Percentiles rank a stretch among this genome's conserved stretches.
Evolutionary conservation across 1,140 invertebrate species (phyloP).

Genomic region (Nylanderia fulva): DNA sequence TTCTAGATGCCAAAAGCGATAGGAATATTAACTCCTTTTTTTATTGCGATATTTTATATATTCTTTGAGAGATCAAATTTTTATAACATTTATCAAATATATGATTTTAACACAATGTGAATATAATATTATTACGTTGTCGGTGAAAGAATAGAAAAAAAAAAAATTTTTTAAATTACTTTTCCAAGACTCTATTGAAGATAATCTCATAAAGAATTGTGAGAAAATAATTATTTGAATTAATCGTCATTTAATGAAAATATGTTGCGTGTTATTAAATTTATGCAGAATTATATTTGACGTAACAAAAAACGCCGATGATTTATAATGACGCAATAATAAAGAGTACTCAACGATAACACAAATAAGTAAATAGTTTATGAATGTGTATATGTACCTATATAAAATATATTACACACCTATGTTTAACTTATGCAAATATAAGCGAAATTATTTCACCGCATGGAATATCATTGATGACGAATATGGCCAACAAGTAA

Average conservation of each 20-base stretch:
- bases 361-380: neutral
- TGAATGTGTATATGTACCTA: too few species aligned
- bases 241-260: neutral
- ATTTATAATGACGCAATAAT: neutral
- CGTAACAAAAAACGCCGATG: neutral
- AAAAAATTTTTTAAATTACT: too few species aligned
- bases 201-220: neutral
- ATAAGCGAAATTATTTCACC: neutral
- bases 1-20: neutral
- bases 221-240: neutral
- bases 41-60: neutral
- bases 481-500: neutral
- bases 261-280: neutral
- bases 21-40: slow-evolving; percentile 1
- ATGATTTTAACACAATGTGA: neutral
- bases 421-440: slow-evolving; percentile 5
- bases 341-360: neutral
- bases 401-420: neutral
- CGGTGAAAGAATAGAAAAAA: neutral
- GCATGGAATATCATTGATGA: neutral
- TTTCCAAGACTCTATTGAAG: neutral
- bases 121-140: too few species aligned
- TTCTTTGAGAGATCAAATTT: neutral
- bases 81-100: neutral
- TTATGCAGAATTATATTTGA: neutral